A percentile compares a stretch with the other conserved stretches of the same genome.
Conservation (phyloP, 1,140 invertebrate species). For the Philaenus spumarius region DNA sequence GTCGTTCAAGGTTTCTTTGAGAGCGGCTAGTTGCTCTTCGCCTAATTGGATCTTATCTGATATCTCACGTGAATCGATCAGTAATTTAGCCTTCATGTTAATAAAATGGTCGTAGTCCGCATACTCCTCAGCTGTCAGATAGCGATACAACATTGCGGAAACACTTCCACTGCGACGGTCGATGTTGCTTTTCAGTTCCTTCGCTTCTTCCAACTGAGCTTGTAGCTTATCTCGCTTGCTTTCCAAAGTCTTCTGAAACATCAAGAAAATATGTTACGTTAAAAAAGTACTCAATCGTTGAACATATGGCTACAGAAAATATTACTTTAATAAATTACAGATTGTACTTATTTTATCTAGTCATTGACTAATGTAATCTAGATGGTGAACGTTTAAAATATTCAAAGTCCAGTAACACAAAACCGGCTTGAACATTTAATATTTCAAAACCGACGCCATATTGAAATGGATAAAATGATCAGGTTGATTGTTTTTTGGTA, state of each 20-base stretch:
- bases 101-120: constrained; percentile 84
- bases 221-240: constrained; percentile 70
- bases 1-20: constrained; percentile 50
- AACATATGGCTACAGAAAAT: too few species aligned
- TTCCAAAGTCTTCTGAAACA: constrained; percentile 62
- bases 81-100: constrained; percentile 86
- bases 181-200: constrained; percentile 74
- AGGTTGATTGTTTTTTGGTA: too few species aligned
- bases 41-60: constrained; percentile 82
- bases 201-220: constrained; percentile 78
- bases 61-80: constrained; percentile 77
- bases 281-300: too few species aligned
- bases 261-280: constrained; percentile 20
- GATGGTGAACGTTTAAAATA: too few species aligned
- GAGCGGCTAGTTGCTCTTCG: constrained; percentile 72
- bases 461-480: too few species aligned
- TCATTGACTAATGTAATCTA: too few species aligned
- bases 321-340: too few species aligned
- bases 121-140: constrained; percentile 66
- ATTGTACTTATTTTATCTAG: too few species aligned
- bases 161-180: constrained; percentile 73
- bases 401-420: too few species aligned
- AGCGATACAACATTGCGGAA: constrained; percentile 63
- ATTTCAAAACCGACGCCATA: too few species aligned
- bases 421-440: too few species aligned